Conservation (phyloP, 2,113 vertebrate species). For the Boulengeromyrus knoepffleri region DNA sequence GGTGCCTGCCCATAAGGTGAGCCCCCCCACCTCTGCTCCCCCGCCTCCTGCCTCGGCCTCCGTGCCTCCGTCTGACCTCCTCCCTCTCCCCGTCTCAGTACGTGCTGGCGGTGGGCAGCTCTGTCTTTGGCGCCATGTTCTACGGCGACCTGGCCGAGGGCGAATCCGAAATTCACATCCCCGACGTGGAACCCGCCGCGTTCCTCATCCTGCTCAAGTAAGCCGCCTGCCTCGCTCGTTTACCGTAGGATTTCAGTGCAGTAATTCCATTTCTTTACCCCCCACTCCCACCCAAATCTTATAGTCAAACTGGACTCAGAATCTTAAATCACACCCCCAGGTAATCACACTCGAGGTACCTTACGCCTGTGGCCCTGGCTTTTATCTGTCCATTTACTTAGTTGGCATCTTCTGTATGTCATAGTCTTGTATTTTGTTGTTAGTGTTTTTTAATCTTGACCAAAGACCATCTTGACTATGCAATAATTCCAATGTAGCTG, state of each 20-base stretch:
- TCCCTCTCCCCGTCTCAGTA: constrained; percentile 61
- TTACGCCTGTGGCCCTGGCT: no score
- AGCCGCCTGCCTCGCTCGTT: constrained; percentile 38
- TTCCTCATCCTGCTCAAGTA: constrained; percentile 90
- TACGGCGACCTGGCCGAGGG: constrained; percentile 89
- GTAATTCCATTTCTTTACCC: background rate
- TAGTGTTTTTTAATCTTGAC: background rate
- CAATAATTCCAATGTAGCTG: background rate
- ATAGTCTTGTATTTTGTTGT: background rate
- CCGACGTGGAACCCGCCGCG: constrained; percentile 88
- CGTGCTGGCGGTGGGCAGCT: constrained; percentile 88
- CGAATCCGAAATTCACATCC: constrained; percentile 86
- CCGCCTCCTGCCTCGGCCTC: background rate
- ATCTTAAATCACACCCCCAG: background rate
- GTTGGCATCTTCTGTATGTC: background rate
- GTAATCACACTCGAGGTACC: background rate
- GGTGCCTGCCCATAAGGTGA: constrained; percentile 89
- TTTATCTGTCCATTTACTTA: background rate
- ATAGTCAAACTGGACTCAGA: background rate
- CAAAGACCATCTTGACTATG: background rate
- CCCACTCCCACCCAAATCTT: no score
- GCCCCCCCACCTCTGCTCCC: background rate
- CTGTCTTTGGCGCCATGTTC: constrained; percentile 95
- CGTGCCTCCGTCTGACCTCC: background rate
- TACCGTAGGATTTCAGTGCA: background rate